phyloP scores from a whole-genome alignment of 2,113 vertebrate species.

The Bos javanicus region DNA sequence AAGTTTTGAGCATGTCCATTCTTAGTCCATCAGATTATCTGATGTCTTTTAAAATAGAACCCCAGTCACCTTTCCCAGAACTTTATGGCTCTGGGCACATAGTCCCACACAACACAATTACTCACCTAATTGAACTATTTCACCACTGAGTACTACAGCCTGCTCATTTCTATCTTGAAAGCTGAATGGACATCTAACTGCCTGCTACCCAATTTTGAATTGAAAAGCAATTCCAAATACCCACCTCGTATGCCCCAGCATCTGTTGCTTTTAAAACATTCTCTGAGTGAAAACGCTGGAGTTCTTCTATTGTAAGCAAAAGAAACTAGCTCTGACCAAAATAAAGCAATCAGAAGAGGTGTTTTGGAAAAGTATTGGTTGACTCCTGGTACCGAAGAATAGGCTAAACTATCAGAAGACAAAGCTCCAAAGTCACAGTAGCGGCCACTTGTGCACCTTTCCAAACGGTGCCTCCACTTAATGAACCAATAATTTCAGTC shows the following conservation, averaged over 20 bases:
- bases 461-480: background rate
- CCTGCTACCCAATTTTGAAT: background rate
- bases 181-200: background rate
- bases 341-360: background rate
- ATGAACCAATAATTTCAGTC: background rate
- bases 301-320: background rate
- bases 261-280: background rate
- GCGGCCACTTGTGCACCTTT: background rate
- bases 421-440: background rate
- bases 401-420: background rate
- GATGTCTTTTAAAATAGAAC: background rate
- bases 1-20: background rate
- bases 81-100: background rate
- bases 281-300: background rate
- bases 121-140: background rate
- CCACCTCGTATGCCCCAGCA: background rate
- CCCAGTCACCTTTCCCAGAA: background rate
- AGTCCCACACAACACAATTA: background rate
- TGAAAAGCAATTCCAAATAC: background rate
- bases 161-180: background rate
- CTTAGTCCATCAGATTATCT: background rate
- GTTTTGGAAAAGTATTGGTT: background rate
- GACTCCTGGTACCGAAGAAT: background rate
- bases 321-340: background rate
- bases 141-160: background rate